Percentiles rank a stretch among this genome's conserved stretches.
phyloP scores from a whole-genome alignment of 2,113 vertebrate genomes.

The Loxodonta africana region DNA sequence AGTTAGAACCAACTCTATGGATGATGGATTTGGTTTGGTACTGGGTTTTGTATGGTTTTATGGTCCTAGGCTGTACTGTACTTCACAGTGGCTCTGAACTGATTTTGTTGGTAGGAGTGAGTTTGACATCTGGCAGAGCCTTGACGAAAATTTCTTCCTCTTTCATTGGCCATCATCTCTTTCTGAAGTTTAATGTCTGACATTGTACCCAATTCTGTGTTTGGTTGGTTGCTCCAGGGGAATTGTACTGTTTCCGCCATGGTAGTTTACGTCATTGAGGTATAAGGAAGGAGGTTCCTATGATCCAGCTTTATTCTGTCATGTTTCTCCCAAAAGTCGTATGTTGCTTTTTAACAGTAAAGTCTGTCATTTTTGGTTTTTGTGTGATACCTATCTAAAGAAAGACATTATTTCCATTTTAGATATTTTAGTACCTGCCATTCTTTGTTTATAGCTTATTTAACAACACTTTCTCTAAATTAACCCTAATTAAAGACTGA shows the following conservation, averaged over 20 bases:
- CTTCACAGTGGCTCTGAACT: background rate
- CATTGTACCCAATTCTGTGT: background rate
- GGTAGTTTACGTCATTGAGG: too few relatives aligned
- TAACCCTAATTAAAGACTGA: background rate
- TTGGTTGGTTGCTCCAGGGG: background rate
- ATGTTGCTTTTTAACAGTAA: background rate
- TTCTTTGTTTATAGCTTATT: constrained; percentile 11
- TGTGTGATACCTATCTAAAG: background rate
- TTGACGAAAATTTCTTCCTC: background rate
- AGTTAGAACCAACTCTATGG: too few relatives aligned
- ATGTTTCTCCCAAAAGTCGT: background rate
- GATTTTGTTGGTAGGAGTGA: background rate
- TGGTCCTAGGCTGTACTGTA: background rate
- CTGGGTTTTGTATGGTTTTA: background rate
- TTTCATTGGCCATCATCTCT: background rate
- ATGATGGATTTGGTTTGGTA: too few relatives aligned
- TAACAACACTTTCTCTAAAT: background rate
- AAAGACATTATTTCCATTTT: background rate
- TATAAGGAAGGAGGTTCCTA: background rate
- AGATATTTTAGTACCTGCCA: background rate
- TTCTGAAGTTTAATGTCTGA: background rate
- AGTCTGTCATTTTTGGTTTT: background rate
- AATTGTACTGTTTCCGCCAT: background rate
- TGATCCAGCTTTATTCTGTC: background rate
- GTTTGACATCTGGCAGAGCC: background rate